Conservation (phyloP, 1,140 invertebrate species). For the Zaprionus kolodkinae region DNA sequence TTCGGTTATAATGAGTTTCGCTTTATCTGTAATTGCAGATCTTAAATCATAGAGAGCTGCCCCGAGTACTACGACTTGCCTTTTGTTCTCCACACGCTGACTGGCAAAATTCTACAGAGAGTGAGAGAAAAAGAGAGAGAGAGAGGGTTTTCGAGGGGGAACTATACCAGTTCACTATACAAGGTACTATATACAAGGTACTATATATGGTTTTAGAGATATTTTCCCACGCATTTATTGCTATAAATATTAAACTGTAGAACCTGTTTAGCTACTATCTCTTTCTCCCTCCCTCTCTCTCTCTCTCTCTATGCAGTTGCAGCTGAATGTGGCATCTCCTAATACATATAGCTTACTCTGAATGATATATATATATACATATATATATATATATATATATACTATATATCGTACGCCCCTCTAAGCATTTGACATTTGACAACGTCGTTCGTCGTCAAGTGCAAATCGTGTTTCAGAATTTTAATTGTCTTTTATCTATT, state of each 20-base stretch:
- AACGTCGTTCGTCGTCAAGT: slow-evolving; percentile 45
- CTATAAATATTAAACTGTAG: slow-evolving; percentile 66
- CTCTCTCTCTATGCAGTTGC: slow-evolving; percentile 6
- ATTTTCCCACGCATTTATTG: slow-evolving; percentile 76
- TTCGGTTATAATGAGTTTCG: slow-evolving; percentile 77
- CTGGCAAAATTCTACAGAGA: slow-evolving; percentile 38
- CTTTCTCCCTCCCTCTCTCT: slow-evolving; percentile 37
- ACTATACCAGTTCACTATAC: slow-evolving; percentile 5
- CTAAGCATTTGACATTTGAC: slow-evolving; percentile 61
- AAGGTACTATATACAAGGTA: slow-evolving; percentile 9
- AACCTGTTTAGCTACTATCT: slow-evolving; percentile 61
- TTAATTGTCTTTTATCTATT: slow-evolving; percentile 70
- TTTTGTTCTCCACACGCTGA: slow-evolving; percentile 40
- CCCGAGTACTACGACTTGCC: slow-evolving; percentile 8
- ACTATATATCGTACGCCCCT: slow-evolving; percentile 8
- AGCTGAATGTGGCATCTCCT: slow-evolving; percentile 34
- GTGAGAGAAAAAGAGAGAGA: background rate
- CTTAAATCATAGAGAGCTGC: slow-evolving; percentile 49
- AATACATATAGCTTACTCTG: slow-evolving; percentile 3
- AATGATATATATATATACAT: background rate
- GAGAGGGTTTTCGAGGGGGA: background rate
- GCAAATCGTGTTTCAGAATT: slow-evolving; percentile 70
- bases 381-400: slow-evolving; percentile 6
- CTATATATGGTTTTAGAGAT: slow-evolving; percentile 43
- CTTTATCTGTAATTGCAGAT: slow-evolving; percentile 76